phyloP scores from a whole-genome alignment of 2,797 vertebrate genomes.

The Diceros bicornis region DNA sequence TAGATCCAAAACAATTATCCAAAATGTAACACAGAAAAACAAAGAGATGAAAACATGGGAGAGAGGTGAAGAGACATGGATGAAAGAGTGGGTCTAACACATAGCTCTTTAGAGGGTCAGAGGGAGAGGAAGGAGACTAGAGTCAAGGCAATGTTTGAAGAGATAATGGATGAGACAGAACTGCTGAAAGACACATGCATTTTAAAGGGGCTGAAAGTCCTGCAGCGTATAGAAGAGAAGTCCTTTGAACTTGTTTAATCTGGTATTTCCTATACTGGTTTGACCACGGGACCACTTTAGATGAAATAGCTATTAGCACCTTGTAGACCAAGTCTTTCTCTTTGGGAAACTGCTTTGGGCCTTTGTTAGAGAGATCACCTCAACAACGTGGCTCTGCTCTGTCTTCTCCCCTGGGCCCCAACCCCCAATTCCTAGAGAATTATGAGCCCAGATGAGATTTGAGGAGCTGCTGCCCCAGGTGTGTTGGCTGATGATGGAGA shows the following conservation, averaged over 20 bases:
- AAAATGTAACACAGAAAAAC: background rate
- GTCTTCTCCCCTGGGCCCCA: background rate
- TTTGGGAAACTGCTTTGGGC: background rate
- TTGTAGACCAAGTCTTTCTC: background rate
- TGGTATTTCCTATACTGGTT: background rate
- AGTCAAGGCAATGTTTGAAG: background rate
- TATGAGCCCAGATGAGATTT: slow-evolving; percentile 90
- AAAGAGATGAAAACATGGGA: background rate
- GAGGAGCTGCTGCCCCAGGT: slow-evolving; percentile 89
- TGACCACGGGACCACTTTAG: background rate
- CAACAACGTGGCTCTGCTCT: background rate
- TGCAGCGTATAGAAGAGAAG: background rate
- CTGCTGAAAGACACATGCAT: background rate
- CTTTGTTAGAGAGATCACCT: background rate
- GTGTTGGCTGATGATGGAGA: slow-evolving; percentile 86
- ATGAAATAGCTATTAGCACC: background rate
- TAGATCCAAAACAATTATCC: background rate
- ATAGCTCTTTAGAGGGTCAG: background rate
- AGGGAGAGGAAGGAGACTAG: background rate
- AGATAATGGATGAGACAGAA: background rate
- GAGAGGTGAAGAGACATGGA: background rate
- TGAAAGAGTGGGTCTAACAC: background rate
- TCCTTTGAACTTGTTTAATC: background rate
- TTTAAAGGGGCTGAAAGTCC: background rate
- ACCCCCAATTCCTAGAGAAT: slow-evolving; percentile 88